A percentile compares a stretch with the other conserved stretches of the same genome.
phyloP scores from a whole-genome alignment of 2,113 vertebrate species.

The Struthio camelus region DNA sequence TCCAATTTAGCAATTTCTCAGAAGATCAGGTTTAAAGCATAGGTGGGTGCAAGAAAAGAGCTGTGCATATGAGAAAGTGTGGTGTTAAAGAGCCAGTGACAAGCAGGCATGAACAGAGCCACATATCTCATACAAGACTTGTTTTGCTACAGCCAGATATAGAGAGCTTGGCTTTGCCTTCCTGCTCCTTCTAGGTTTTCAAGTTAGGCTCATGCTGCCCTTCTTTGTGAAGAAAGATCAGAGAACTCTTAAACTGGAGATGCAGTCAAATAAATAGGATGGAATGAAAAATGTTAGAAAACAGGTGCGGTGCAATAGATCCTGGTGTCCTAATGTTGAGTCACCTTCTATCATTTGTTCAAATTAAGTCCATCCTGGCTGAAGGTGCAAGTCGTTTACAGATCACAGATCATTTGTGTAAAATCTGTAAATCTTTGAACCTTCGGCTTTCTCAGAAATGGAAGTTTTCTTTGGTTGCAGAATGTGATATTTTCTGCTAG shows the following conservation, averaged over 20 bases:
- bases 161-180: background rate
- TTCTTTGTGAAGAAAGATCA: background rate
- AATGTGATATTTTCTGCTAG: background rate
- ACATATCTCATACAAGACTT: background rate
- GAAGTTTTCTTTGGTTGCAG: background rate
- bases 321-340: background rate
- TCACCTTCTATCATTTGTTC: slow-evolving; percentile 20
- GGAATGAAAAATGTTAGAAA: background rate
- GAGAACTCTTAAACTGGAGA: background rate
- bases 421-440: background rate
- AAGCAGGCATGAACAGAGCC: background rate
- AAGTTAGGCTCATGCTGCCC: background rate
- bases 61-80: fast-evolving
- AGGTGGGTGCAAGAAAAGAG: background rate
- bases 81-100: background rate
- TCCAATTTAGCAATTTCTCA: background rate
- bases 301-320: background rate
- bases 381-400: background rate
- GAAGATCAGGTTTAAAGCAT: background rate
- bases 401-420: background rate
- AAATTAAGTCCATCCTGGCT: background rate
- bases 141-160: background rate
- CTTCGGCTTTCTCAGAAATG: background rate
- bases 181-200: background rate
- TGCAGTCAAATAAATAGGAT: background rate